A percentile compares a stretch with the other conserved stretches of the same genome.
These are phyloP conservation scores for Acanthiza pusilla DNA, from an alignment of 2,797 vertebrate genomes.

Conservation along the genomic window DNA sequence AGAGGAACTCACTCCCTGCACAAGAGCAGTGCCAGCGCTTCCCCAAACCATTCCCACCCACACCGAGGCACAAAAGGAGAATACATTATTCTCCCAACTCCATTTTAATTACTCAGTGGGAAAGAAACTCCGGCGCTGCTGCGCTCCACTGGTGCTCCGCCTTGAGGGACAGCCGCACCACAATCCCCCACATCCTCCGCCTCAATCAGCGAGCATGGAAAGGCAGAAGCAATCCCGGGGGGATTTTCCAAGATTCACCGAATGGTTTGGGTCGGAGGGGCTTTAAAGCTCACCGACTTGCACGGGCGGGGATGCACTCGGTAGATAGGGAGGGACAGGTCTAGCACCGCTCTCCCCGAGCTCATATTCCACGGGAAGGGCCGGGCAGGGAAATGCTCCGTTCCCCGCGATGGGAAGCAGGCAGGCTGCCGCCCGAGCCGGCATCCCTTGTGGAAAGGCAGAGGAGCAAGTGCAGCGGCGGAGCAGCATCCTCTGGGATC, in stretches of 20 bases:
- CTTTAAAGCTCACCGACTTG: rapidly evolving
- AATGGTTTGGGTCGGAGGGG: background rate
- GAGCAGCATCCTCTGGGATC: background rate
- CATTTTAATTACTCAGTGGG: background rate
- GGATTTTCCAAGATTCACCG: background rate
- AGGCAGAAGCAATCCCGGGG: background rate
- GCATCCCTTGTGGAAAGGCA: background rate
- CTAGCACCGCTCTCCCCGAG: background rate
- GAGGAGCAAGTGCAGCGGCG: background rate
- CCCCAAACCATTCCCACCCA: background rate
- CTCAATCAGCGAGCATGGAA: rapidly evolving
- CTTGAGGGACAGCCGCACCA: background rate
- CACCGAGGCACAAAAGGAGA: background rate
- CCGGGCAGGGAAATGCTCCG: background rate
- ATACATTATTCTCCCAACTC: background rate
- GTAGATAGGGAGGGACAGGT: rapidly evolving
- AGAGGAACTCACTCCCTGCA: background rate
- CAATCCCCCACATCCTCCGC: background rate
- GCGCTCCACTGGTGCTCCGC: background rate
- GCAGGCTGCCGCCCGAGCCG: background rate
- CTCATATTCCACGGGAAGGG: rapidly evolving
- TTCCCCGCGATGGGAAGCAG: background rate
- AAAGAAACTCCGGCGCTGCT: background rate
- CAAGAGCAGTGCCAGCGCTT: background rate
- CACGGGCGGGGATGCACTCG: rapidly evolving